A percentile compares a stretch with the other conserved stretches of the same genome.
Conservation (phyloP, 2,113 vertebrate genomes). For the Thomomys bottae region DNA sequence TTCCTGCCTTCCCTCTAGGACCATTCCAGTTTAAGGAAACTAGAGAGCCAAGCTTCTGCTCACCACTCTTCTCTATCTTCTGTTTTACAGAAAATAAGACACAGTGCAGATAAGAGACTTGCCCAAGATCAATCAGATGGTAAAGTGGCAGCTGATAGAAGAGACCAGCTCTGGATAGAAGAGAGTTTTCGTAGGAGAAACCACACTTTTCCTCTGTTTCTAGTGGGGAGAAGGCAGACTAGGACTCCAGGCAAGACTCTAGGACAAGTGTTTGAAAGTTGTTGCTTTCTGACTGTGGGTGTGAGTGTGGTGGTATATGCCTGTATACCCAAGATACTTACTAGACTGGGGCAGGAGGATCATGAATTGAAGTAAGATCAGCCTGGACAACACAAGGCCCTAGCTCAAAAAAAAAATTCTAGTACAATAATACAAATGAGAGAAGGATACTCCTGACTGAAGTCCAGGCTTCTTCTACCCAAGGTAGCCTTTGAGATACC, state of each 20-base stretch:
- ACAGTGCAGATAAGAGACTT: not conserved
- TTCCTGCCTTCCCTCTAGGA: constrained; percentile 19
- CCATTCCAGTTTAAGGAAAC: not conserved
- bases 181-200: not conserved
- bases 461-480: not conserved
- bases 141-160: not conserved
- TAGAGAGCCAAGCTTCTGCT: not conserved
- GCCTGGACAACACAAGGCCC: not conserved
- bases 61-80: not conserved
- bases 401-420: not conserved
- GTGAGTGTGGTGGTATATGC: not conserved
- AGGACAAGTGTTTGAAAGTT: not conserved
- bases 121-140: not conserved
- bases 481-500: not conserved
- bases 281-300: not conserved
- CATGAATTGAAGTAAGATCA: not conserved
- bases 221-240: not conserved
- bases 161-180: not conserved
- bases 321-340: not conserved
- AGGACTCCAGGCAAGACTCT: not conserved
- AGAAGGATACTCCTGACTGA: not conserved
- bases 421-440: not conserved
- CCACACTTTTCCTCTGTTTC: not conserved
- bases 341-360: not conserved
- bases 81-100: not conserved